A percentile compares a stretch with the other conserved stretches of the same genome.
Conservation (phyloP, 2,113 vertebrate genomes). For the Manacus vitellinus region DNA sequence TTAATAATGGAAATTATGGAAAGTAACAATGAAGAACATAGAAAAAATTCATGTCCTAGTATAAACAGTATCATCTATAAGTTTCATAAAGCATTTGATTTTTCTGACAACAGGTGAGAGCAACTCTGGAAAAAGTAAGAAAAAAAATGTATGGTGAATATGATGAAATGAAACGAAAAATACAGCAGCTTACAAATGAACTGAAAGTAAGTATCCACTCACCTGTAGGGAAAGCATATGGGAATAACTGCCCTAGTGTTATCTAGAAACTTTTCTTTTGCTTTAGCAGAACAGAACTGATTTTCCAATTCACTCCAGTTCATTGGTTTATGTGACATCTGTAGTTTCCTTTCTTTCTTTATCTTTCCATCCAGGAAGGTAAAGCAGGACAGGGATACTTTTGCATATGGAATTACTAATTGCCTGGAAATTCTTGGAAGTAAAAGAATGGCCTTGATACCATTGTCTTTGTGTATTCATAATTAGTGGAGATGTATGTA, state of each 20-base stretch:
- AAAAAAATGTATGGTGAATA: slow-evolving; percentile 94
- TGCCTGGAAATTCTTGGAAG: not conserved
- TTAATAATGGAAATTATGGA: not conserved
- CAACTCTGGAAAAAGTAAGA: slow-evolving; percentile 95
- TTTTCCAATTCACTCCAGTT: not conserved
- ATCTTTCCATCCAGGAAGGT: not conserved
- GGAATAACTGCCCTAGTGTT: not conserved
- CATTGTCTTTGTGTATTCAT: not conserved
- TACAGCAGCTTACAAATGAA: slow-evolving; percentile 88
- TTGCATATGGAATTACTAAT: not conserved
- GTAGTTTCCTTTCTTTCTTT: not conserved
- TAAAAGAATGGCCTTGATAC: not conserved
- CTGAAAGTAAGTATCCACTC: slow-evolving; percentile 79
- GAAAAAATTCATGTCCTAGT: not conserved
- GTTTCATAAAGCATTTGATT: not conserved
- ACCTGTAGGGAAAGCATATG: not conserved
- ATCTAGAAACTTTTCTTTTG: not conserved
- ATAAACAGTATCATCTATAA: not conserved
- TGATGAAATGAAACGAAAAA: slow-evolving; percentile 92
- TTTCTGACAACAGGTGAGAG: slow-evolving; percentile 84
- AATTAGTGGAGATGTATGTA: not conserved
- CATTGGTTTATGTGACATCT: not conserved
- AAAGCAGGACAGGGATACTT: not conserved
- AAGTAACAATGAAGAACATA: not conserved
- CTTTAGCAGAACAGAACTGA: not conserved